Conservation (phyloP, 1,140 invertebrate genomes). For the Trigoniulus corallinus region DNA sequence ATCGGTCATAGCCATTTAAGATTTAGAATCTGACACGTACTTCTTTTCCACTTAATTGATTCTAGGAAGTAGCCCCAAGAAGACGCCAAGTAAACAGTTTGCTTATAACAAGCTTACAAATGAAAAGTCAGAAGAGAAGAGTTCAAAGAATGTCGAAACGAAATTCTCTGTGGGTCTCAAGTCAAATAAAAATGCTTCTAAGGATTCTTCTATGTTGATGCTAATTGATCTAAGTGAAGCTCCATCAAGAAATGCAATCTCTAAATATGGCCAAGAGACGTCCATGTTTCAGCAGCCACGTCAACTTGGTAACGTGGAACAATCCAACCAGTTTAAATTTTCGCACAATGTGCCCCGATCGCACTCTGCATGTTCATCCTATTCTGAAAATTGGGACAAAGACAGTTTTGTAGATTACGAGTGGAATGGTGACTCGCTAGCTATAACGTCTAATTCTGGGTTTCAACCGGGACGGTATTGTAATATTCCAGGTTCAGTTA, state of each 20-base stretch:
- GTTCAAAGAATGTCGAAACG: not conserved
- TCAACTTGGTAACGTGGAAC: not conserved
- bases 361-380: not conserved
- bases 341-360: not conserved
- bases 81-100: slow-evolving; percentile 22
- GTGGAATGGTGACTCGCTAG: too few relatives aligned
- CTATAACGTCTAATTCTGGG: not conserved
- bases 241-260: not conserved
- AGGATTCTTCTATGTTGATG: slow-evolving; percentile 12
- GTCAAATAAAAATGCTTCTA: not conserved
- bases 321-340: not conserved
- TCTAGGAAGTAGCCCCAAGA: slow-evolving; percentile 13
- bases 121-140: slow-evolving; percentile 14
- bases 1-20: too few relatives aligned
- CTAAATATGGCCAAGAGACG: not conserved
- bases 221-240: slow-evolving; percentile 22
- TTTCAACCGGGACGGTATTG: not conserved
- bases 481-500: not conserved
- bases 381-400: not conserved
- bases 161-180: too few relatives aligned
- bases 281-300: not conserved
- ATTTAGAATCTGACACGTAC: too few relatives aligned
- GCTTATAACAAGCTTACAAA: slow-evolving; percentile 30
- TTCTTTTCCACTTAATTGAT: slow-evolving; percentile 3
- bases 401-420: too few relatives aligned